A percentile compares a stretch with the other conserved stretches of the same genome.
These are phyloP conservation scores for Anabas testudineus DNA, from an alignment of 2,797 vertebrate genomes.

Conservation along the genomic window DNA sequence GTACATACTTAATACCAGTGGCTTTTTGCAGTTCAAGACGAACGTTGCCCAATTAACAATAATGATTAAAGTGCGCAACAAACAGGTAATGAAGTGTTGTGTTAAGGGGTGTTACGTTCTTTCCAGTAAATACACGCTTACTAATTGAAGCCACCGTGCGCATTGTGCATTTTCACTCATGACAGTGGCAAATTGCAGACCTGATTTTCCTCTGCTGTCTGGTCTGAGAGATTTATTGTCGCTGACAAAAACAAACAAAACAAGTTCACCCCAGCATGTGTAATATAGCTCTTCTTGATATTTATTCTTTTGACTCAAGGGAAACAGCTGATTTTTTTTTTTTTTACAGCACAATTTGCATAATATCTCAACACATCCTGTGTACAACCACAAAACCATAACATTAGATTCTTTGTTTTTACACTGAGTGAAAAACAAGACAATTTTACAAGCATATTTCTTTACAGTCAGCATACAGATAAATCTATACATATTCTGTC, in stretches of 20 bases:
- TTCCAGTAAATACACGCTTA: not conserved
- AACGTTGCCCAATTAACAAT: conserved; percentile 4
- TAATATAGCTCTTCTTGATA: conserved; percentile 90
- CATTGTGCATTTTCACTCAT: not conserved
- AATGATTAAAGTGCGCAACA: not conserved
- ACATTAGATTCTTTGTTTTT: conserved; percentile 91
- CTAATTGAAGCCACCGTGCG: not conserved
- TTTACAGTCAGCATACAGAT: conserved; percentile 91
- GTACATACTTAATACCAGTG: not conserved
- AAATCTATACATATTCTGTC: conserved; percentile 87
- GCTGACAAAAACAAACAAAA: conserved; percentile 24
- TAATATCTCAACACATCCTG: conserved; percentile 96
- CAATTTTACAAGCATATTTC: conserved; percentile 95
- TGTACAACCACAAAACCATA: conserved; percentile 98
- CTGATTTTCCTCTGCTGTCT: no score
- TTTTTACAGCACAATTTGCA: conserved; percentile 97
- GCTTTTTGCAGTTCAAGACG: conserved; percentile 9
- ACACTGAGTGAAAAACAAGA: conserved; percentile 95
- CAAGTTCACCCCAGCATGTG: conserved; percentile 52
- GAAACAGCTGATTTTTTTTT: conserved; percentile 88
- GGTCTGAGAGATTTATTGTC: not conserved
- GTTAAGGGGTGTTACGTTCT: not conserved
- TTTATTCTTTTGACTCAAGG: conserved; percentile 94
- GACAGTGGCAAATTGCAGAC: no score
- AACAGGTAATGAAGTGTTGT: not conserved